Evolutionary conservation across 2,113 vertebrate species (phyloP), one percentile per base, ranked within the genome.

Genomic region (Phrynosoma blainvillii): DNA sequence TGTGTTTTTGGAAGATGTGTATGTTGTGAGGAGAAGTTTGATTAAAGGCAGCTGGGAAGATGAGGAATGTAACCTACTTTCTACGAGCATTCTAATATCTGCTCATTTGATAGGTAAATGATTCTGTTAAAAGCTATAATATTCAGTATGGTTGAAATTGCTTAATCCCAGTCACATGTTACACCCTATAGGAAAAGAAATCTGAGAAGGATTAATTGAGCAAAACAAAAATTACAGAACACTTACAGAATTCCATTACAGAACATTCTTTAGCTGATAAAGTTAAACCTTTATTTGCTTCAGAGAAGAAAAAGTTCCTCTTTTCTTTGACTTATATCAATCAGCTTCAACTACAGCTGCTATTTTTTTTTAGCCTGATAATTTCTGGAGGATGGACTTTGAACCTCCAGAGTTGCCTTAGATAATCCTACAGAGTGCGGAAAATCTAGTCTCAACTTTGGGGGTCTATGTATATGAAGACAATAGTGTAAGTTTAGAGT

Each of bases 401-500:
- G 59, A 62, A 47, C 47, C 47, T 6, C 13, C 59, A 62, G 14
- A 59, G 14, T 62, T 62, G 59, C 59, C 59, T 3, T 62, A 62
- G 59, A 62, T 18, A 62, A 62, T 18, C 59, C 2, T 59, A 59
- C 5, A 59, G 6, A 62, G 12, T 62, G 68, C 66, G 79, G 87
- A 27, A 23, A 79, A 12, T 5, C 30, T 62, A 32, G 3, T 36
- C 16, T 36, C 11, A 36, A 1, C 27, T 85, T 77, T 54, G 59
- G 74, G 25, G 3, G 1, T 30, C 36, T 25, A 40, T 84, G 13
- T 68, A 90, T 93, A 75, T 89, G 86, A 84, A 85, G 82, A 89
- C 47, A 73, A 23, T 30, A 86, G 27, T 20, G 70, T 7, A 77
- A 68, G 56, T 84, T 94, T 94, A 71, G 25, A 4, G n/a, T 82